Evolutionary conservation across 2,797 vertebrate species (phyloP).

Genomic region (Tinamus major): DNA sequence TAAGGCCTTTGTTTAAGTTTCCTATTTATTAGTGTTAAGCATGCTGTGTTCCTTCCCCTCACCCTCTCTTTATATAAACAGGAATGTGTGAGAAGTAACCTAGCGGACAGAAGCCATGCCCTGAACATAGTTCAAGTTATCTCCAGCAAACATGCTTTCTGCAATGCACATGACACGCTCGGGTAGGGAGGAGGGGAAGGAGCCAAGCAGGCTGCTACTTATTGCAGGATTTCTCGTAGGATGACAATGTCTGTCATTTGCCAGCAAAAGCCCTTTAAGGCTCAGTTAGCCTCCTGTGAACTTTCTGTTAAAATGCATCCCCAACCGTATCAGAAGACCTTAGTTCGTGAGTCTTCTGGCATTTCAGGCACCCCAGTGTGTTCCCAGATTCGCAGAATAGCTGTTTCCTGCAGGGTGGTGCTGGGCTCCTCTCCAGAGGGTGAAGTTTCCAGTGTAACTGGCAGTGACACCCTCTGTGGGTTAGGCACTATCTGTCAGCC

Average conservation of each 20-base stretch:
- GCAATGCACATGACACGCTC: neutral
- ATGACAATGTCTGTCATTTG: neutral
- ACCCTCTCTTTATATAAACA: neutral
- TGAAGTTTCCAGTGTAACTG: neutral
- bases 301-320: neutral
- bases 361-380: neutral
- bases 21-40: constrained; percentile 1
- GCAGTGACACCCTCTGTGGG: neutral
- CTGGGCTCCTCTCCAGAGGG: neutral
- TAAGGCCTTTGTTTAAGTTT: constrained; percentile 35
- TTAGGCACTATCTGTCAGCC: neutral
- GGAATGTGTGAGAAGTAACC: neutral
- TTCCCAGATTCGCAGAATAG: neutral
- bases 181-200: neutral
- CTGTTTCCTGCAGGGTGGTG: neutral
- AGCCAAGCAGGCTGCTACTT: neutral
- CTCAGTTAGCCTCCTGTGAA: neutral
- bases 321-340: neutral
- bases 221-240: neutral
- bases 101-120: neutral
- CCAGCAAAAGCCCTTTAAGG: neutral
- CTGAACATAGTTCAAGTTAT: neutral
- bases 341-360: neutral
- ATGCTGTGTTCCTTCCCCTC: constrained; percentile 26
- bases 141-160: neutral